Evolutionary conservation across 1,140 invertebrate genomes (phyloP), one percentile per base, ranked within the genome.

Genomic region (Aphelenchoides avenae): DNA sequence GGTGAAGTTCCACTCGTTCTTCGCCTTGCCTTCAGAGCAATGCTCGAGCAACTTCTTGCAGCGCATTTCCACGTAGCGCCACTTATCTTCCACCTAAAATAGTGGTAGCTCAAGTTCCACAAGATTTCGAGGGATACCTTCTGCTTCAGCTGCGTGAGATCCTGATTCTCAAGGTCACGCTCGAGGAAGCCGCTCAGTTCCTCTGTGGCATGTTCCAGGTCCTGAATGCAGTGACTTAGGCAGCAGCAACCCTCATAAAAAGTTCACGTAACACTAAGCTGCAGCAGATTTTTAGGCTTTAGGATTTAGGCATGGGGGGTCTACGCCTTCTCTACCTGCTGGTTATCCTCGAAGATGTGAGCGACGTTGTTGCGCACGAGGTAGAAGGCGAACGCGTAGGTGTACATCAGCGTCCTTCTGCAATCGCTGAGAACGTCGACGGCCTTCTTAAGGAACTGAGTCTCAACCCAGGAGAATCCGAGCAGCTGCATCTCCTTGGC

Each of bases 361-460:
- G 91, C 94, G 83, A 97, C 96, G 81, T 92, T 96, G 82, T 92
- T 92, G 75, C 86, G 85, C 22, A 18, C 34, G 87, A 96, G 89
- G 75, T 91, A 98, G 82, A 97, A 98, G 41, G 94, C 94, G 81
- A 89, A 98, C 9, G 94, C 94, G 82, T 99, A 99, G 46, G 94
- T 99, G 79, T 97, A 99, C 78, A 98, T 91, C 31, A 99, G 83
- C 2, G 94, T 96, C 75, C 97, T 96, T 58, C 95, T 85, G 79
- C 93, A 98, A 76, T 91, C 89, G 43, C 91, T 91, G 42, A 99
- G 81, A 26, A 97, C 81, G 26, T 85, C 83, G 24, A 92, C 91
- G 27, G 92, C 89, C 76, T 89, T 88, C 66, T 92, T 87, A 15
- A 99, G 83, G 81, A 97, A 96, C 79, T 98, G 93, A 15, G 52